Percentiles rank a stretch among this genome's conserved stretches.
Conservation (phyloP, 2,888 invertebrate genomes). For the Ctena decussata region DNA sequence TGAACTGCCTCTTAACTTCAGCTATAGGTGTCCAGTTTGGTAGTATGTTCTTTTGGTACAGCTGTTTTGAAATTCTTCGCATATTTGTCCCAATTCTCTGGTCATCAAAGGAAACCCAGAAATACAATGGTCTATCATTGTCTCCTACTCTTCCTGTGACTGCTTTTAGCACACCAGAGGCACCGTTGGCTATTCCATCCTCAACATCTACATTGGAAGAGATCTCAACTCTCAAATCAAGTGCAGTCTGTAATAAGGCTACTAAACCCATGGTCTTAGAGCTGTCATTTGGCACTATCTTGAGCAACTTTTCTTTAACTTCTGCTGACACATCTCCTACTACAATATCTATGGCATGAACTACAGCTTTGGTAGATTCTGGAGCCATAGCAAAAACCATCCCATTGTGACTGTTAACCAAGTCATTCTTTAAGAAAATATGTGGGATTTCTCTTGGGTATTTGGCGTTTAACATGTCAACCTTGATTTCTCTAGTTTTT, state of each 20-base stretch:
- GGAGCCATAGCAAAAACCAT: background rate
- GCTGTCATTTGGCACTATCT: conserved; percentile 23
- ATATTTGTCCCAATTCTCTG: conserved; percentile 3
- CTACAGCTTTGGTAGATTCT: background rate
- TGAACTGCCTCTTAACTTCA: conserved; percentile 32
- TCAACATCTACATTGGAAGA: conserved; percentile 45
- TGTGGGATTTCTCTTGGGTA: conserved; percentile 39
- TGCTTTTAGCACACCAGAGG: conserved; percentile 10
- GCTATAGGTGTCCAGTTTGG: conserved; percentile 36
- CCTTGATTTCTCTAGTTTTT: too few relatives aligned
- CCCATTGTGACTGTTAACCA: conserved; percentile 28
- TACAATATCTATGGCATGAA: conserved; percentile 28
- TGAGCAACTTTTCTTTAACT: conserved; percentile 15
- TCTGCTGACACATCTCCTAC: conserved; percentile 38
- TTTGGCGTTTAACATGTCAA: too few relatives aligned
- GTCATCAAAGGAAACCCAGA: conserved; percentile 36
- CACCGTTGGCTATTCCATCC: conserved; percentile 59
- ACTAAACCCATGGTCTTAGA: conserved; percentile 31
- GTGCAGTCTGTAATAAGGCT: background rate
- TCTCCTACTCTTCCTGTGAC: background rate
- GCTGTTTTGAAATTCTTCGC: background rate
- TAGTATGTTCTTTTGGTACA: conserved; percentile 4
- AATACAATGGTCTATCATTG: background rate
- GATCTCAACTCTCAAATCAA: conserved; percentile 34
- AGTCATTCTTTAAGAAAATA: conserved; percentile 26